These are phyloP conservation scores for Enteromius argenteus DNA, from an alignment of 2,797 vertebrate species.

Conservation along the genomic window DNA sequence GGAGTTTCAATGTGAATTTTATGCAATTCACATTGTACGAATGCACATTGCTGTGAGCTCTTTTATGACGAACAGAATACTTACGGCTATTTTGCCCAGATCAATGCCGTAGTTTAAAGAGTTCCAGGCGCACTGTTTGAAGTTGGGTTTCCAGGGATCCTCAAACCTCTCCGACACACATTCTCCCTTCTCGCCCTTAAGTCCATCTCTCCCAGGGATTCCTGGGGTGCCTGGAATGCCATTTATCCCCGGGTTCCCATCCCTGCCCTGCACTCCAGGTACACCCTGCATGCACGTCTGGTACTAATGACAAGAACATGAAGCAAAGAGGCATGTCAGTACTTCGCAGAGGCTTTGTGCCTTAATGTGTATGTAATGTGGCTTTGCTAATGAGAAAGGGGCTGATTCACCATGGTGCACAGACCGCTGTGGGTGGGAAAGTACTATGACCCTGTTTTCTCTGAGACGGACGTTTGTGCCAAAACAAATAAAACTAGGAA, in stretches of 20 bases:
- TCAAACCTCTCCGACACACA: constrained; percentile 83
- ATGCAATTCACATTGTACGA: neutral
- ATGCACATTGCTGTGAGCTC: neutral
- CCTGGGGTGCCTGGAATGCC: constrained; percentile 87
- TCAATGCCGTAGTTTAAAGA: constrained; percentile 88
- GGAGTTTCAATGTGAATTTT: neutral
- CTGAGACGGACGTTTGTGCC: neutral
- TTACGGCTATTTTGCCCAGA: constrained; percentile 87
- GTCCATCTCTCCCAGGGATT: constrained; percentile 85
- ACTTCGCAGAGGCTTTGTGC: neutral
- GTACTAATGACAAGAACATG: constrained; percentile 73
- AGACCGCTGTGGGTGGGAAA: constrained; percentile 11
- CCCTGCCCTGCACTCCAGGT: constrained; percentile 80
- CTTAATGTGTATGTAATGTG: too few species aligned
- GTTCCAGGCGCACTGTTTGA: constrained; percentile 88
- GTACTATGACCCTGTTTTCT: neutral
- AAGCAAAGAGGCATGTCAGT: neutral
- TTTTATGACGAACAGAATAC: constrained; percentile 40
- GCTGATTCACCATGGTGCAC: constrained; percentile 15
- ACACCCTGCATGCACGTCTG: constrained; percentile 85
- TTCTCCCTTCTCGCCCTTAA: constrained; percentile 87
- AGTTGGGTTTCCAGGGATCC: constrained; percentile 88
- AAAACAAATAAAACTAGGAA: constrained; percentile 17
- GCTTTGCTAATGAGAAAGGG: neutral
- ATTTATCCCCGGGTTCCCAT: constrained; percentile 84